Conservation (phyloP, 1,140 invertebrate genomes). For the Pseudomyrmex sp. region DNA sequence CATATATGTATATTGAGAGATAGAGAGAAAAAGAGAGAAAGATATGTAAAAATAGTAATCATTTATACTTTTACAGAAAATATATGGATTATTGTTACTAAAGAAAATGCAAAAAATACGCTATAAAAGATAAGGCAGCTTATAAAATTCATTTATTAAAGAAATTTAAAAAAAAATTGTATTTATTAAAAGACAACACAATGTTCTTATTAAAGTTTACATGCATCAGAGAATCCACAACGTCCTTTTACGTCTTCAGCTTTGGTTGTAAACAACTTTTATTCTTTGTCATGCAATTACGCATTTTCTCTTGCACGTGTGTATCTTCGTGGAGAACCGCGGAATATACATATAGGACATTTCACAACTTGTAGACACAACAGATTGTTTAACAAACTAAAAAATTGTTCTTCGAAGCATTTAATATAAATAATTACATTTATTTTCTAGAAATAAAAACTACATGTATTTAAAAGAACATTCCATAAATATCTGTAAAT, state of each 20-base stretch:
- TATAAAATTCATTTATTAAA: neutral
- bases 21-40: neutral
- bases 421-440: no score
- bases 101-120: no score
- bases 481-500: neutral
- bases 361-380: neutral
- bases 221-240: neutral
- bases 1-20: no score
- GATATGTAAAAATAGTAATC: neutral
- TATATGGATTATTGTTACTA: neutral
- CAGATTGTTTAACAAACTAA: neutral
- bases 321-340: neutral
- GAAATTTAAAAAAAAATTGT: neutral
- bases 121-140: neutral
- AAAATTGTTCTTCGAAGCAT: neutral
- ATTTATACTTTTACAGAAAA: no score
- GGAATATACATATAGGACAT: constrained; percentile 4
- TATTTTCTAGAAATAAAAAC: no score
- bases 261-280: constrained; percentile 33
- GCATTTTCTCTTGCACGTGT: constrained; percentile 18
- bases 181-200: constrained; percentile 11
- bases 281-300: constrained; percentile 18
- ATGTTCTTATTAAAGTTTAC: constrained; percentile 38
- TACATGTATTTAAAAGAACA: no score
- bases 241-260: neutral